Percentiles rank a stretch among this genome's conserved stretches.
These are phyloP conservation scores for Oligia latruncula DNA, from an alignment of 2,888 invertebrate genomes.

Conservation along the genomic window DNA sequence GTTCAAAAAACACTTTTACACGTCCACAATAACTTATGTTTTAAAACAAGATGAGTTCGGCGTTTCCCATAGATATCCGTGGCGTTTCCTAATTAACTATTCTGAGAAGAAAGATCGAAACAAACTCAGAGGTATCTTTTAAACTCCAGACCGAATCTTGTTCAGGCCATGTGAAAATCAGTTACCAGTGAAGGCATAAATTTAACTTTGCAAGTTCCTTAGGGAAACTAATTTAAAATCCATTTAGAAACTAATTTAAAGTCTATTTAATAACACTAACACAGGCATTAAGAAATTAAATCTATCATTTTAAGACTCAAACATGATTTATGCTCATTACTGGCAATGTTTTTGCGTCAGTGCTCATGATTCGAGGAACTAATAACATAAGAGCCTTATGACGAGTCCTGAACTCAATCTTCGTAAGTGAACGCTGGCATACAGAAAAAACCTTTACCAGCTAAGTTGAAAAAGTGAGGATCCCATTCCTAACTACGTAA, in stretches of 20 bases:
- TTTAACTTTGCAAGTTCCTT: not conserved
- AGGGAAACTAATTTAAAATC: not conserved
- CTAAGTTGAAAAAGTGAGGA: slow-evolving; percentile 27
- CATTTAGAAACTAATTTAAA: slow-evolving; percentile 15
- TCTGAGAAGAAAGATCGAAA: not conserved
- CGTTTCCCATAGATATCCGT: too few relatives aligned
- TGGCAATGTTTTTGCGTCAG: slow-evolving; percentile 6
- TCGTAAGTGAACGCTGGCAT: slow-evolving; percentile 53
- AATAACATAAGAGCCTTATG: slow-evolving; percentile 42
- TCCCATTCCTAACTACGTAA: slow-evolving; percentile 11
- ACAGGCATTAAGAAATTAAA: slow-evolving; percentile 6
- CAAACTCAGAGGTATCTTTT: not conserved
- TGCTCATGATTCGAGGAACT: slow-evolving; percentile 32
- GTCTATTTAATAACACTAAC: not conserved
- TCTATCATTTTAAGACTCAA: not conserved
- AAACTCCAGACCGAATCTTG: not conserved
- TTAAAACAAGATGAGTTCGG: not conserved
- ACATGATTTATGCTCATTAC: slow-evolving; percentile 5
- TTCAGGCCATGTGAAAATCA: not conserved
- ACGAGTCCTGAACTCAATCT: slow-evolving; percentile 55
- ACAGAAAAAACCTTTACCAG: slow-evolving; percentile 33
- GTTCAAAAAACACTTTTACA: not conserved
- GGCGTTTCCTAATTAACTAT: not conserved
- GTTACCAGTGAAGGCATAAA: not conserved
- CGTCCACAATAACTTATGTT: not conserved